Conservation (phyloP, 2,113 vertebrate genomes). For the Brienomyrus longianalis region DNA sequence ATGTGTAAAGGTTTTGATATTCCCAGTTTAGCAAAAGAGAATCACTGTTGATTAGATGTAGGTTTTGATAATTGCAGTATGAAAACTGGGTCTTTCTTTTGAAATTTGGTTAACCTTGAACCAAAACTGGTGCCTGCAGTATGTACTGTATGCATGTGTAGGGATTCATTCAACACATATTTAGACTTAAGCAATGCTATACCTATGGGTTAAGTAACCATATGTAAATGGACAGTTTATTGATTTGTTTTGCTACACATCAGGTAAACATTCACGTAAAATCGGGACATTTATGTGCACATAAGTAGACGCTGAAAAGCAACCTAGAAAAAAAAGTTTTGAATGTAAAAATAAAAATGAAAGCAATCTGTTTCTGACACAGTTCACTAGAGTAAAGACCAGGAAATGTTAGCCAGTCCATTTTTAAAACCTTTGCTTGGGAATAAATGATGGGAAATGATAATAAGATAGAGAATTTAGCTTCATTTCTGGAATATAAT, state of each 20-base stretch:
- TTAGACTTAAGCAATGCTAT: not conserved
- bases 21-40: not conserved
- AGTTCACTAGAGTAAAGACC: not conserved
- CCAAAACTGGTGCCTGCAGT: not conserved
- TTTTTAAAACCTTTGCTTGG: conserved; percentile 13
- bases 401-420: conserved; percentile 8
- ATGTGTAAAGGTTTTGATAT: not conserved
- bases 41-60: not conserved
- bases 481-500: not conserved
- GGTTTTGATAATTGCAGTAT: not conserved
- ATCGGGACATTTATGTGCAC: not conserved
- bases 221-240: not conserved
- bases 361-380: not conserved
- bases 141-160: not conserved
- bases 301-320: not conserved
- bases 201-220: not conserved
- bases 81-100: not conserved
- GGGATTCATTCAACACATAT: not conserved
- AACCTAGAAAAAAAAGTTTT: not conserved
- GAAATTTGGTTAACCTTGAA: not conserved
- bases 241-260: not conserved
- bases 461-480: not conserved
- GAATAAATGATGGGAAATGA: not conserved
- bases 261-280: not conserved
- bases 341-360: not conserved